phyloP scores from a whole-genome alignment of 2,797 vertebrate species.

The Sebastes minor region DNA sequence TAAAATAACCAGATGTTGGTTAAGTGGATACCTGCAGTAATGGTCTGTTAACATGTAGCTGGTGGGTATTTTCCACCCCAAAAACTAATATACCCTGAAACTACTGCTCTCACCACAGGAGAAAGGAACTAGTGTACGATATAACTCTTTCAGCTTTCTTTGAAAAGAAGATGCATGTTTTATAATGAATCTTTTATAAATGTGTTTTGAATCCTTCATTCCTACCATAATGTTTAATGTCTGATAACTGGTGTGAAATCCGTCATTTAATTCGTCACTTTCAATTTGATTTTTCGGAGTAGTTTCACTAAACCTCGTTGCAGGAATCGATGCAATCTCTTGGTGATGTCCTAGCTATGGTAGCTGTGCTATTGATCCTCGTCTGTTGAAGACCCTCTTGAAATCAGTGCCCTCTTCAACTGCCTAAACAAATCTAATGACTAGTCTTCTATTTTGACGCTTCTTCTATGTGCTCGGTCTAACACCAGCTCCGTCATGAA shows the following conservation, averaged over 20 bases:
- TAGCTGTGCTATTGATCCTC: constrained; percentile 55
- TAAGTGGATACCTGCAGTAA: constrained; percentile 8
- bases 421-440: constrained; percentile 32
- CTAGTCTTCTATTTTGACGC: constrained; percentile 19
- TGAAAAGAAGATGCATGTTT: constrained; percentile 67
- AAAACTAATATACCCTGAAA: constrained; percentile 6
- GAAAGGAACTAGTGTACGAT: constrained; percentile 23
- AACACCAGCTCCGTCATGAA: constrained; percentile 5
- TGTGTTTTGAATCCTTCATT: constrained; percentile 49
- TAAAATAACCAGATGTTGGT: constrained; percentile 18
- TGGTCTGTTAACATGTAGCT: constrained; percentile 11
- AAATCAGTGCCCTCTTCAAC: constrained; percentile 32
- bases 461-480: constrained; percentile 15
- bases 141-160: constrained; percentile 39
- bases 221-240: constrained; percentile 28
- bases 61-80: constrained; percentile 11
- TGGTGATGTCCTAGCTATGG: constrained; percentile 48
- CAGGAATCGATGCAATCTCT: constrained; percentile 43
- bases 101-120: constrained; percentile 26
- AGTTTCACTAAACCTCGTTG: constrained; percentile 23
- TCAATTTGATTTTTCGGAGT: constrained; percentile 21
- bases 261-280: constrained; percentile 26
- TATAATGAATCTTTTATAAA: constrained; percentile 64
- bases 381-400: constrained; percentile 23
- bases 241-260: constrained; percentile 28